Percentiles rank a stretch among this genome's conserved stretches.
Evolutionary conservation across 2,797 vertebrate species (phyloP).

Genomic region (Halcyon chelicuti): DNA sequence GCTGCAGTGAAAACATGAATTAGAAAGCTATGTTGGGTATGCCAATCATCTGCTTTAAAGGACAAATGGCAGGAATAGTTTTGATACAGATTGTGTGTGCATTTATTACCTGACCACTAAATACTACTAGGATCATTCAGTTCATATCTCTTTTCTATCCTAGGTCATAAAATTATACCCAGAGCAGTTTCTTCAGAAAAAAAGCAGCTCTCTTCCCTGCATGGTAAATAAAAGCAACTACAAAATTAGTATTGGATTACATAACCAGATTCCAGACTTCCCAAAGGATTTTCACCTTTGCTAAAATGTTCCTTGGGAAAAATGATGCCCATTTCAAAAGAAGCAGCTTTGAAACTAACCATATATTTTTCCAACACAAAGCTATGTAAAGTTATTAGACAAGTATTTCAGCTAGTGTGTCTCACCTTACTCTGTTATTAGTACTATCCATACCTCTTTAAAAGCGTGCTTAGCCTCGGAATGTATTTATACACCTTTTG

Average conservation of each 20-base stretch:
- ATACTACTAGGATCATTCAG: not conserved
- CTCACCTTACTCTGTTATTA: not conserved
- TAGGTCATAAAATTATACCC: not conserved
- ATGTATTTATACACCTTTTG: not conserved
- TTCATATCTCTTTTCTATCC: not conserved
- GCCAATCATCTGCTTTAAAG: not conserved
- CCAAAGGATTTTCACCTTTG: not conserved
- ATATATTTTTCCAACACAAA: not conserved
- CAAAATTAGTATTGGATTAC: not conserved
- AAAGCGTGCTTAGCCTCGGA: not conserved
- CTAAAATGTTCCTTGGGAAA: not conserved
- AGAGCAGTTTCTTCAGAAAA: not conserved
- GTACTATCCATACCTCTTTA: not conserved
- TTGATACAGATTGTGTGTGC: not conserved
- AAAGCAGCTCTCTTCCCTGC: not conserved
- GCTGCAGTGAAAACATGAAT: not conserved
- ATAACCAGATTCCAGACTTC: not conserved
- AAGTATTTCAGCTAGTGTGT: not conserved
- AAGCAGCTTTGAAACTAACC: not conserved
- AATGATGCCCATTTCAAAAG: not conserved
- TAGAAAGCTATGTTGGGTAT: not conserved
- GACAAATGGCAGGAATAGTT: not conserved
- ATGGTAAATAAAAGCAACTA: not conserved
- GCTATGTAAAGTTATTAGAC: rapidly evolving
- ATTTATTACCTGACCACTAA: not conserved